Evolutionary conservation across 2,797 vertebrate genomes (phyloP).

Genomic region (Apogon hyalosoma): DNA sequence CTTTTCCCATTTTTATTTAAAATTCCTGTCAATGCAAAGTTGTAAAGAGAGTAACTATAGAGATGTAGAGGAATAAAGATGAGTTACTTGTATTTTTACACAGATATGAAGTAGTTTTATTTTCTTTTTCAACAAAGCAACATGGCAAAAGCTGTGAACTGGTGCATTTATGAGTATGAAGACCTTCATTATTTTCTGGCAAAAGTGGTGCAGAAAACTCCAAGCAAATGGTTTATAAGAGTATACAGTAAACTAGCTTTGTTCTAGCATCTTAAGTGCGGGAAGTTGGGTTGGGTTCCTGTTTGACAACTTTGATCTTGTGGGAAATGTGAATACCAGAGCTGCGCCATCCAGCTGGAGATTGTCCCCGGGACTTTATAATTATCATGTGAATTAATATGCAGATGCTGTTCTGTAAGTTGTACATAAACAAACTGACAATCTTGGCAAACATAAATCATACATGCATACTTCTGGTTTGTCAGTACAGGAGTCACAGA

Average conservation of each 20-base stretch:
- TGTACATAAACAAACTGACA: not conserved
- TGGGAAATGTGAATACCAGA: conserved; percentile 15
- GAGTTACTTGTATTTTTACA: conserved; percentile 35
- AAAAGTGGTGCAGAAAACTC: not conserved
- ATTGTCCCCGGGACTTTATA: not conserved
- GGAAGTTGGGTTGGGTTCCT: conserved; percentile 12
- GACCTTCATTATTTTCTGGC: conserved; percentile 41
- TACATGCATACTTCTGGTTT: not conserved
- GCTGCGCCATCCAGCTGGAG: not conserved
- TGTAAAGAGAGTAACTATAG: conserved; percentile 4
- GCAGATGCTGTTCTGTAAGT: not conserved
- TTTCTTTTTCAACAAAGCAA: conserved; percentile 21
- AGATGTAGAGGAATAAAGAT: conserved; percentile 3
- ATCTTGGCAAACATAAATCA: not conserved
- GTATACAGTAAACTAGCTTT: not conserved
- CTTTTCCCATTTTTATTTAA: not conserved
- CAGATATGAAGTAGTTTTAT: too few relatives aligned
- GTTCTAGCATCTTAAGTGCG: conserved; percentile 6
- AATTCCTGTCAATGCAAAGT: conserved; percentile 1
- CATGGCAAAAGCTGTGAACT: not conserved
- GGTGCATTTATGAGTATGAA: conserved; percentile 6
- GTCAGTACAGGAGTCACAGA: too few relatives aligned
- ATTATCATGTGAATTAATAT: conserved; percentile 1
- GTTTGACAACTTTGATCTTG: conserved; percentile 15
- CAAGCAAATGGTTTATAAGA: conserved; percentile 1